Evolutionary conservation across 2,113 vertebrate genomes (phyloP).

Genomic region (Rostratula benghalensis): DNA sequence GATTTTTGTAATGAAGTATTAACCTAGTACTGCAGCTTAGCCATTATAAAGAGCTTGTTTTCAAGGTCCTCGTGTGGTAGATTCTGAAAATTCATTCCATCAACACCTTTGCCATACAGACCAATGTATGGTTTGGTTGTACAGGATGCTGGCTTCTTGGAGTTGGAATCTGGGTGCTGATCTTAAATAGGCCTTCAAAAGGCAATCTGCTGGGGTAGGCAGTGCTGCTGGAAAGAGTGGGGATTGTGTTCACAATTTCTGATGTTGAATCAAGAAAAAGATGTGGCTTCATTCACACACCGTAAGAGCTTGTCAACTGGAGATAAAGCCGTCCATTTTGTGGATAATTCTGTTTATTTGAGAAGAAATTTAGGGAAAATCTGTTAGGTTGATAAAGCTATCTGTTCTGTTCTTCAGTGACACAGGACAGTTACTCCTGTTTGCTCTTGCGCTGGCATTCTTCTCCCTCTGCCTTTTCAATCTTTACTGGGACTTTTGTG

Average conservation of each 20-base stretch:
- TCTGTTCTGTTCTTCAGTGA: background rate
- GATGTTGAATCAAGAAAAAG: background rate
- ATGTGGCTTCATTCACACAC: background rate
- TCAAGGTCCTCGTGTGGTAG: background rate
- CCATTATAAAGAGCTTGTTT: background rate
- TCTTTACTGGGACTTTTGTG: background rate
- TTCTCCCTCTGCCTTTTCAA: background rate
- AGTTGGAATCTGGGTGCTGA: background rate
- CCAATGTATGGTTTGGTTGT: background rate
- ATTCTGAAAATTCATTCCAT: background rate
- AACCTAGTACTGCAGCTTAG: background rate
- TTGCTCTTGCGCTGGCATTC: background rate
- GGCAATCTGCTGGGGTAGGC: background rate
- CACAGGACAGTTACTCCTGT: background rate
- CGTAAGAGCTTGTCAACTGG: background rate
- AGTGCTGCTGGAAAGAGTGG: background rate
- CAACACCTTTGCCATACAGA: background rate
- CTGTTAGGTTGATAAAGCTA: background rate
- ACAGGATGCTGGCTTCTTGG: background rate
- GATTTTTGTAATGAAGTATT: background rate
- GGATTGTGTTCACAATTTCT: background rate
- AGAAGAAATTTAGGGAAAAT: background rate
- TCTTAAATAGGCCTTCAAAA: background rate
- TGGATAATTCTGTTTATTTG: background rate
- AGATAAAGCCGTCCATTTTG: background rate